A percentile compares a stretch with the other conserved stretches of the same genome.
Evolutionary conservation across 1,140 invertebrate species (phyloP).

Genomic region (Stratiolaelaps scimitus): DNA sequence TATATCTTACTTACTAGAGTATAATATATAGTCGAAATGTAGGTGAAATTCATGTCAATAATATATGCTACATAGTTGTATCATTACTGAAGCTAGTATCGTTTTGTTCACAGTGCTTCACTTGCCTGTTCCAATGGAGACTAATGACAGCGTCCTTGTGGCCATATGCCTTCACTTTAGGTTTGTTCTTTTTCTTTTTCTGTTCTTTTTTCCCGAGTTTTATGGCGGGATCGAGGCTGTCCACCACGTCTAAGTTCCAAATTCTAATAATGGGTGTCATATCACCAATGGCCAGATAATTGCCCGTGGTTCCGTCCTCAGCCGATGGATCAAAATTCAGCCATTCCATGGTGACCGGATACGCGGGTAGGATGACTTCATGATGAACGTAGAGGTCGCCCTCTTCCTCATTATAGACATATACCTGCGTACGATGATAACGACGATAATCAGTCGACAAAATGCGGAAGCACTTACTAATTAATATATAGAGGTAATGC

Average conservation of each 20-base stretch:
- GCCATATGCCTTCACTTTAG: slow-evolving; percentile 48
- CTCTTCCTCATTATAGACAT: slow-evolving; percentile 78
- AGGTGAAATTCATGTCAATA: too few relatives aligned
- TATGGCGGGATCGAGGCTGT: slow-evolving; percentile 70
- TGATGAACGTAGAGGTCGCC: slow-evolving; percentile 83
- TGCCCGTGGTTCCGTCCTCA: slow-evolving; percentile 49
- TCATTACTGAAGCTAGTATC: too few relatives aligned
- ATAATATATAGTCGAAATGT: too few relatives aligned
- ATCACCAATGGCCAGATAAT: slow-evolving; percentile 75
- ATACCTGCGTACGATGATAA: slow-evolving; percentile 39
- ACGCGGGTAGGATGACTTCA: slow-evolving; percentile 70
- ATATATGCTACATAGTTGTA: too few relatives aligned
- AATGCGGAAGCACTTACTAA: slow-evolving; percentile 1
- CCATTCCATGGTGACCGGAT: slow-evolving; percentile 84
- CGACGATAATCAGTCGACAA: slow-evolving; percentile 30
- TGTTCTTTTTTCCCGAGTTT: slow-evolving; percentile 54
- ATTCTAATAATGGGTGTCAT: slow-evolving; percentile 82
- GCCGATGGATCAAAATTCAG: slow-evolving; percentile 61
- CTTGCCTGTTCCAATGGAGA: slow-evolving; percentile 74
- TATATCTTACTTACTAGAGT: too few relatives aligned
- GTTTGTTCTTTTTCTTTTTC: slow-evolving; percentile 48
- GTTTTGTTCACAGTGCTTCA: slow-evolving; percentile 42
- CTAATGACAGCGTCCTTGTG: slow-evolving; percentile 82
- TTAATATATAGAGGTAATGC: background rate
- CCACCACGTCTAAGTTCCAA: slow-evolving; percentile 87